Evolutionary conservation across 2,113 vertebrate genomes (phyloP).

Genomic region (Hippocampus barbouri): DNA sequence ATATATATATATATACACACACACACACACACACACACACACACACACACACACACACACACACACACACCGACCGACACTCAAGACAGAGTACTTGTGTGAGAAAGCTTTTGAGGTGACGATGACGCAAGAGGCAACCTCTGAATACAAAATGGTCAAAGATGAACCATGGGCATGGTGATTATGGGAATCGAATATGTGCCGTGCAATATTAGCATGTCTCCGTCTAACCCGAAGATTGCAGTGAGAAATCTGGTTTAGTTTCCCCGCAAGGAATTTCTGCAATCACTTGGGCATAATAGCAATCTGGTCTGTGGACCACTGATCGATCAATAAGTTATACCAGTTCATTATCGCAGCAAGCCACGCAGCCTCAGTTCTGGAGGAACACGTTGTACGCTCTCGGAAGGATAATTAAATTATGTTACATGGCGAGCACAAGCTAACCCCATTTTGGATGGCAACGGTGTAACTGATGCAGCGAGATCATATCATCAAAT

Average conservation of each 20-base stretch:
- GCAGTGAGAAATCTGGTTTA: not conserved
- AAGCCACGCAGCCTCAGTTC: not conserved
- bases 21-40: not conserved
- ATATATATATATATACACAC: too few species aligned
- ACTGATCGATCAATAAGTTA: not conserved
- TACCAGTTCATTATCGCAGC: not conserved
- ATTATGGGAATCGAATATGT: conserved; percentile 38
- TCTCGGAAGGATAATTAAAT: not conserved
- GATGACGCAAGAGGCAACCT: conserved; percentile 28
- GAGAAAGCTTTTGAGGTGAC: conserved; percentile 36
- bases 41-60: not conserved
- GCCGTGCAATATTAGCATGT: conserved; percentile 2
- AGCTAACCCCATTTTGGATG: not conserved
- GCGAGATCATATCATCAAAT: not conserved
- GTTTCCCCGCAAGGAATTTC: too few species aligned
- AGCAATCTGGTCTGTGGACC: not conserved
- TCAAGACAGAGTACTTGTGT: conserved; percentile 27
- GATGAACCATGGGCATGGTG: conserved; percentile 17
- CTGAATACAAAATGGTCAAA: conserved; percentile 36
- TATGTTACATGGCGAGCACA: not conserved
- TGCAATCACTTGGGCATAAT: not conserved
- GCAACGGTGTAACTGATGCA: not conserved
- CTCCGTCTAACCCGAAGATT: not conserved
- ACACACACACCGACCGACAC: conserved; percentile 1
- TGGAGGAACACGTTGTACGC: not conserved